These are phyloP conservation scores for Synergus gifuensis DNA, from an alignment of 2,888 invertebrate genomes.

Conservation along the genomic window DNA sequence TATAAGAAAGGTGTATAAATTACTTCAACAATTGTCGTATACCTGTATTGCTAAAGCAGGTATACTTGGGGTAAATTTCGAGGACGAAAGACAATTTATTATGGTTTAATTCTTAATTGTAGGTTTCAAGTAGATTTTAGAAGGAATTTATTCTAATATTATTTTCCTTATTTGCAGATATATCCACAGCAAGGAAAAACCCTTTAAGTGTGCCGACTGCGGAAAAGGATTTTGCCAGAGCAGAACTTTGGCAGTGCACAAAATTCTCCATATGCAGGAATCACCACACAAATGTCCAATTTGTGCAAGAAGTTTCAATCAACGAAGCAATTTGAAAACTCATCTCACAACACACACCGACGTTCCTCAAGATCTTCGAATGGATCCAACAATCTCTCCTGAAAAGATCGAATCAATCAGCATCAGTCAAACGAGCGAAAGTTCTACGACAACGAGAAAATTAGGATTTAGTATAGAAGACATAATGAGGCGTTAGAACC, in stretches of 20 bases:
- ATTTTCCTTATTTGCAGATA: slow-evolving; percentile 82
- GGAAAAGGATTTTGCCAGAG: slow-evolving; percentile 99
- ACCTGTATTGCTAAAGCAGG: background rate
- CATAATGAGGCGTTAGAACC: slow-evolving; percentile 88
- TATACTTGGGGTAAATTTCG: background rate
- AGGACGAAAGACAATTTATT: background rate
- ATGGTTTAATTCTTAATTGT: background rate
- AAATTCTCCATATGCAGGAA: slow-evolving; percentile 95
- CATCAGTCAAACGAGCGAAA: slow-evolving; percentile 54
- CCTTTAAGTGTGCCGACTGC: slow-evolving; percentile 97
- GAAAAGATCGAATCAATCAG: slow-evolving; percentile 58
- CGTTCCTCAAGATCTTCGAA: slow-evolving; percentile 77
- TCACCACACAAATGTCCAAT: slow-evolving; percentile 95
- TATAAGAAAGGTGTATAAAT: background rate
- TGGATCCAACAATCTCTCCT: slow-evolving; percentile 59
- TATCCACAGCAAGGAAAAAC: slow-evolving; percentile 99
- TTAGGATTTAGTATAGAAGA: slow-evolving; percentile 93
- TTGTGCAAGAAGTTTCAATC: slow-evolving; percentile 93
- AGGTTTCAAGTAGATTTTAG: background rate
- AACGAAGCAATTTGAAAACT: slow-evolving; percentile 94
- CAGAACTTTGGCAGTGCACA: slow-evolving; percentile 96
- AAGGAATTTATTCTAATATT: slow-evolving; percentile 10
- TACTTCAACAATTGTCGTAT: background rate
- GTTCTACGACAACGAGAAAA: slow-evolving; percentile 75
- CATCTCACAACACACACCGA: slow-evolving; percentile 94